Evolutionary conservation across 2,888 invertebrate genomes (phyloP), one percentile per base, ranked within the genome.

Genomic region (Dryadula phaetusa): DNA sequence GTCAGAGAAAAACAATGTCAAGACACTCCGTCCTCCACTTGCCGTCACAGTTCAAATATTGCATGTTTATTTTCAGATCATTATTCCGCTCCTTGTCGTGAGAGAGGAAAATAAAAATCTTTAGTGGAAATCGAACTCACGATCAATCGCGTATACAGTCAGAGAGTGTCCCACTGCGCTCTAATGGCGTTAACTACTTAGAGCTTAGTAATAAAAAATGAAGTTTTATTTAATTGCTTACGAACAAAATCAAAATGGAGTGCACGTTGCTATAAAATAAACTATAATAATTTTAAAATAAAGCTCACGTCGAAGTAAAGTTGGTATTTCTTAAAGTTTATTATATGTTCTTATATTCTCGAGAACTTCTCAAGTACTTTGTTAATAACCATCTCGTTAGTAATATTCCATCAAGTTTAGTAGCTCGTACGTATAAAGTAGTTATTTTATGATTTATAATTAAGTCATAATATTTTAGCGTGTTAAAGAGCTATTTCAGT

Each of bases 301-400:
- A 20, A 56, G 22, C 22, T n/a, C 10, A 37, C 8, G 20, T 40
- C 12, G 8, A 56, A 22, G 56, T n/a, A 56, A 37, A 20, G 14
- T 40, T 22, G 4, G 0, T 4, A 22, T 22, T 40, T 40, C n/a
- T 56, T 37, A 5, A 34, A 54, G 20, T 54, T n/a, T 56, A 20
- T 22, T 22, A 22, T n/a, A 54, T 20, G 22, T 22, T 40, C n/a
- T n/a, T 49, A 25, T 16, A 49, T n/a, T 22, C 8, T 56, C 7
- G 22, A 10, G 40, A 40, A 56, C 40, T 56, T 40, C 22, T 40
- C 22, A 40, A 56, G 37, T 22, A 40, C 28, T 28, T 16, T 52
- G 22, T 56, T 56, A 37, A 54, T 37, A 54, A 37, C 7, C 14
- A 37, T 37, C 54, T 37, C 22, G 37, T 37, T 22, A 37, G 37